Percentiles rank a stretch among this genome's conserved stretches.
Evolutionary conservation across 2,113 vertebrate genomes (phyloP).

Genomic region (Varanus salvator): DNA sequence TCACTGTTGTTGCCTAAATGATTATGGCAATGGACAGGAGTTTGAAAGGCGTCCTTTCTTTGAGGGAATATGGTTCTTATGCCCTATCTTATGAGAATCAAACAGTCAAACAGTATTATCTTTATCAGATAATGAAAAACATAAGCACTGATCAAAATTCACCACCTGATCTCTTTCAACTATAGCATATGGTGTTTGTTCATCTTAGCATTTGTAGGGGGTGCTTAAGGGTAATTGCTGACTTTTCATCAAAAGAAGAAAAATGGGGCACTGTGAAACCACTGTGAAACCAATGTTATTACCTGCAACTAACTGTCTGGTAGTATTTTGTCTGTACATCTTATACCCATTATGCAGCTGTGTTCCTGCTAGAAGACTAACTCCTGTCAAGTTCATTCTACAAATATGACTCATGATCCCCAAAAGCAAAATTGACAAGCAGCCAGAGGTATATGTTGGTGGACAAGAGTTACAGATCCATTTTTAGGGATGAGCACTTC

Average conservation of each 20-base stretch:
- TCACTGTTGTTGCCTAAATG: too few species aligned
- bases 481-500: not conserved
- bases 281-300: slow-evolving; percentile 6
- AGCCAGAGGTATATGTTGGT: not conserved
- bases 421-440: not conserved
- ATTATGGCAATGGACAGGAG: not conserved
- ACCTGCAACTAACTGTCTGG: not conserved
- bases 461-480: not conserved
- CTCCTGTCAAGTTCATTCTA: not conserved
- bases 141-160: not conserved
- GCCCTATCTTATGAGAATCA: not conserved
- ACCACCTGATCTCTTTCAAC: not conserved
- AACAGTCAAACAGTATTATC: not conserved
- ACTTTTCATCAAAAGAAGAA: not conserved
- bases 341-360: not conserved
- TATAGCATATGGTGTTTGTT: not conserved
- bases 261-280: not conserved
- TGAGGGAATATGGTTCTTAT: slow-evolving; percentile 8
- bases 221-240: not conserved
- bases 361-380: not conserved
- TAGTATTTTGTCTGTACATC: not conserved
- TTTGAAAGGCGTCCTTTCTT: not conserved
- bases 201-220: not conserved
- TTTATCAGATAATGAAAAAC: not conserved
- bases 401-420: not conserved